Conservation (phyloP, 2,797 vertebrate species). For the Pygocentrus nattereri region DNA sequence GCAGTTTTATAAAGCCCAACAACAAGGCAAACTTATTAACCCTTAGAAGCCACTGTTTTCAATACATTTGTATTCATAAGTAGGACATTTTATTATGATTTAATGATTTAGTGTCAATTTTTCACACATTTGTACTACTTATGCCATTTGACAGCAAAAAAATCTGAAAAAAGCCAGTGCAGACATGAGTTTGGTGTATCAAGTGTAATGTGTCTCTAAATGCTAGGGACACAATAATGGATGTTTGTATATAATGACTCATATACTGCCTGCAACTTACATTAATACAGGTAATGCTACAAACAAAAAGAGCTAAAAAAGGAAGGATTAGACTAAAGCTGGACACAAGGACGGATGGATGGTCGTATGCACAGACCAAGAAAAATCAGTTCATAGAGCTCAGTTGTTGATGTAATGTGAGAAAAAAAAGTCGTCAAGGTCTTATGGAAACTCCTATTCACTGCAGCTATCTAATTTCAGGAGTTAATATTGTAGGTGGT, state of each 20-base stretch:
- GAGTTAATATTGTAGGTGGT: constrained; percentile 54
- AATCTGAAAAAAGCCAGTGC: too few species aligned
- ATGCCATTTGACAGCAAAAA: too few species aligned
- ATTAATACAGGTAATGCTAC: neutral
- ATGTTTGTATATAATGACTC: neutral
- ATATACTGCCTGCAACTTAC: neutral
- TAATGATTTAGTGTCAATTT: too few species aligned
- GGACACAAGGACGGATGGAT: neutral
- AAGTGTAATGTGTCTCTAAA: too few species aligned
- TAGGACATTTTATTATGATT: too few species aligned
- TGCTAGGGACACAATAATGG: too few species aligned
- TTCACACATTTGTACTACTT: too few species aligned
- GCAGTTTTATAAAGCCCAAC: constrained; percentile 28
- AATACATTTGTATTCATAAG: neutral
- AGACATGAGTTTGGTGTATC: too few species aligned
- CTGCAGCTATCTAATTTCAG: constrained; percentile 65
- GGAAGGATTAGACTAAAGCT: neutral
- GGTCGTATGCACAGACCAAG: neutral
- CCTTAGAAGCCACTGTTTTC: neutral
- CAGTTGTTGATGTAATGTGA: neutral
- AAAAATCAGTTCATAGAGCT: neutral
- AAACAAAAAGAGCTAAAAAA: neutral
- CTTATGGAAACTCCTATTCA: constrained; percentile 52
- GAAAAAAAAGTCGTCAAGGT: neutral
- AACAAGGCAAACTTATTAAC: constrained; percentile 27